A percentile compares a stretch with the other conserved stretches of the same genome.
Evolutionary conservation across 2,797 vertebrate genomes (phyloP).

Genomic region (Hylomyscus alleni): DNA sequence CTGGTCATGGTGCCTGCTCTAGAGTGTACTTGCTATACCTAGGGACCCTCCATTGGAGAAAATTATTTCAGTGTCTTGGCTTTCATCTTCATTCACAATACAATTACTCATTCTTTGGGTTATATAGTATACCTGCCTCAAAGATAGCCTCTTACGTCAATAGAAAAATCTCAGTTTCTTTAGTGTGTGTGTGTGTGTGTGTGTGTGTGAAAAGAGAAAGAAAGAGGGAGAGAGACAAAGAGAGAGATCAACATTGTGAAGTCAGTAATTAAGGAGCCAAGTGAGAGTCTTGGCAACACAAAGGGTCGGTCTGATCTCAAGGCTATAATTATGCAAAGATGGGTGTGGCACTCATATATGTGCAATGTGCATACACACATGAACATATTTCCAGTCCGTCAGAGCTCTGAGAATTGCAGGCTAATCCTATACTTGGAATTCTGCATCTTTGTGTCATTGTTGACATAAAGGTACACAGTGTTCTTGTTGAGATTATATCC

Average conservation of each 20-base stretch:
- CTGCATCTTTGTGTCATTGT: not conserved
- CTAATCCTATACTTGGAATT: not conserved
- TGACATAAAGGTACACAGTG: not conserved
- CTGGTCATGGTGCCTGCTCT: not conserved
- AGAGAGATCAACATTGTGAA: not conserved
- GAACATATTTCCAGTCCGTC: not conserved
- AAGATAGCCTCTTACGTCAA: not conserved
- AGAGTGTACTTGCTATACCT: not conserved
- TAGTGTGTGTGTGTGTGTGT: not conserved
- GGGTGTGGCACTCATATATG: not conserved
- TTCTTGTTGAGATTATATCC: not conserved
- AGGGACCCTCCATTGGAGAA: not conserved
- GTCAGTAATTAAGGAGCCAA: not conserved
- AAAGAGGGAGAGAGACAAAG: no score
- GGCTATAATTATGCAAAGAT: not conserved
- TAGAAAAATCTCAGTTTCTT: not conserved
- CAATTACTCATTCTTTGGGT: not conserved
- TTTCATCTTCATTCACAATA: not conserved
- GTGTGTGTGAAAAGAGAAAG: not conserved
- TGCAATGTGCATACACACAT: not conserved
- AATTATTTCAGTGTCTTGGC: not conserved
- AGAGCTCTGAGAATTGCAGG: not conserved
- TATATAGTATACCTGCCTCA: not conserved
- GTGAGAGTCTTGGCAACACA: not conserved
- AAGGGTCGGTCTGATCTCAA: not conserved